Base-by-base conservation (phyloP, 2,797 vertebrate species). In the Sparidentex hasta region DNA sequence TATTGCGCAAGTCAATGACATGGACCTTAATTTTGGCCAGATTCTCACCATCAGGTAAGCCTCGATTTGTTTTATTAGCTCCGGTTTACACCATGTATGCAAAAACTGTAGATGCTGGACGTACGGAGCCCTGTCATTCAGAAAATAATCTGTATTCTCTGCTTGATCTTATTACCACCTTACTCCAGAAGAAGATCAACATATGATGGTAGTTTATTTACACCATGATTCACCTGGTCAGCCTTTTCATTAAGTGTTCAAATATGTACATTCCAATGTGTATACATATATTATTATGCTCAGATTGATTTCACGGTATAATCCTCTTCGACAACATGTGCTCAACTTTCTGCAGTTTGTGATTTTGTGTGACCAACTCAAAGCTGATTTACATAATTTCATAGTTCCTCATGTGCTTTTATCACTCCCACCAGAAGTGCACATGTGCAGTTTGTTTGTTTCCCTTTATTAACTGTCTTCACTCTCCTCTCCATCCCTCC, bases 1-100 rank as follows among this genome's bases (percentile, higher is more conserved):
- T 85, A 99, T 99, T 1, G 98, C 98, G 47, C 98, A 99, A 88
- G 97, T 99, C 88, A 99, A 99, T 90, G 95, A 97, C 91, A 97
- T 98, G 43, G 97, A 98, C 41, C 96, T 99, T 7, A 97, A 98
- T 94, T 97, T 99, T 66, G 98, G 98, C 41, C 97, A 99, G 93
- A 99, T 99, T 93, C 97, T 99, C 76, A 99, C 98, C 58, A 98
- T 99, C 93, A 99, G 98, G 98, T 99, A 92, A 87, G 0, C 27
- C 2, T 48, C 5, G 20, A 27, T 83, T 25, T 14, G 41, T 59
- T 65, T 29, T 29, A 14, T n/a, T 17, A 20, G 8, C 20, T 65
- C 50, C 54, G 13, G 3, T 66, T 25, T 46, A 4, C 64, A 52
- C 4, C 23, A 21, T 20, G 44, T 1, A 56, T 29, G 43, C 1